Percentiles rank a stretch among this genome's conserved stretches.
These are phyloP conservation scores for Rhinatrema bivittatum DNA, from an alignment of 2,797 vertebrate genomes.

Conservation along the genomic window DNA sequence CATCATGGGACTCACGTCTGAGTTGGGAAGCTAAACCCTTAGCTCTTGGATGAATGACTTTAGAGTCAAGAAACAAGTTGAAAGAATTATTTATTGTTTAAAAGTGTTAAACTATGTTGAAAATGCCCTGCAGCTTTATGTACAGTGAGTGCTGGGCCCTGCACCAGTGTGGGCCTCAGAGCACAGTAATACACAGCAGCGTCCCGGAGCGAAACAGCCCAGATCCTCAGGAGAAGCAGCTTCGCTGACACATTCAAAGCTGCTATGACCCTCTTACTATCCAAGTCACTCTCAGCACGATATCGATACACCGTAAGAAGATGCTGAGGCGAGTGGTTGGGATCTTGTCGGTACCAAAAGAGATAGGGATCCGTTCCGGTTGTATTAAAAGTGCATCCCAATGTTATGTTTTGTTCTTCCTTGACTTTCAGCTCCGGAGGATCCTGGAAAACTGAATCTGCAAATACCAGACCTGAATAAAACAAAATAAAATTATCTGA, in stretches of 20 bases:
- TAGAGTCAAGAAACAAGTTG: no score
- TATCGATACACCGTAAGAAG: not conserved
- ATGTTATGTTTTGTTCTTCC: not conserved
- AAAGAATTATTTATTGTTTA: no score
- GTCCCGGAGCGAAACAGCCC: not conserved
- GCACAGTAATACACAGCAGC: slow-evolving; percentile 2
- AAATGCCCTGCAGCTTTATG: no score
- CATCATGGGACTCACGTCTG: no score
- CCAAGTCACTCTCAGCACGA: not conserved
- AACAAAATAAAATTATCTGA: no score
- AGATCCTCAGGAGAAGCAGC: not conserved
- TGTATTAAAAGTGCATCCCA: not conserved
- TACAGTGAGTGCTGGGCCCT: accelerated
- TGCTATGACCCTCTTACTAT: not conserved
- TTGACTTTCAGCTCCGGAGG: not conserved
- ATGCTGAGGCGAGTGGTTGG: not conserved
- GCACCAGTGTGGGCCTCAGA: not conserved
- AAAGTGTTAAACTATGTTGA: no score
- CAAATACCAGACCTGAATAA: no score
- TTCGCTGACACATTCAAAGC: not conserved
- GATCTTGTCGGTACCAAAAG: not conserved
- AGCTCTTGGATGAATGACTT: no score
- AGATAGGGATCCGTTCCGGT: not conserved
- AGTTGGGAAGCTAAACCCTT: no score
- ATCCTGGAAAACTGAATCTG: not conserved